Evolutionary conservation across 2,888 invertebrate genomes (phyloP).

Genomic region (Nycteola revayana): DNA sequence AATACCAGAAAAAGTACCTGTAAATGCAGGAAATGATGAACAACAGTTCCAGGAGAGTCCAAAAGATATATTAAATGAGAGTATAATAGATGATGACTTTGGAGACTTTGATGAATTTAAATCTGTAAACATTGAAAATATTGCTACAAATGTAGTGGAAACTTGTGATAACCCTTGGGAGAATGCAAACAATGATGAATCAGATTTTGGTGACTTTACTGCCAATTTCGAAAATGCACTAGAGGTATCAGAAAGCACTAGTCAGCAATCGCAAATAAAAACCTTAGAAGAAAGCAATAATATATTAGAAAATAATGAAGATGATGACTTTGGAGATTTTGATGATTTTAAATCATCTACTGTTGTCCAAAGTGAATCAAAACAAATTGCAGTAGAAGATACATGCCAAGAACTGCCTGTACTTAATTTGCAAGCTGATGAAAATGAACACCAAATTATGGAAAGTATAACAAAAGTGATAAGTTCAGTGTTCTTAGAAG

Average conservation of each 20-base stretch:
- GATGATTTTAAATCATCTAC: conserved; percentile 72
- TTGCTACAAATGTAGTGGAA: conserved; percentile 36
- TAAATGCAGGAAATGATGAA: conserved; percentile 2
- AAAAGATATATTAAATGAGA: conserved; percentile 14
- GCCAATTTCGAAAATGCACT: conserved; percentile 58
- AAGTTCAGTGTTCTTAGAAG: conserved; percentile 58
- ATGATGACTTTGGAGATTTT: conserved; percentile 83
- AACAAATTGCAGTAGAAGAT: conserved; percentile 20
- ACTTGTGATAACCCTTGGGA: conserved; percentile 65
- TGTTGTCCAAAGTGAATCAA: conserved; percentile 21
- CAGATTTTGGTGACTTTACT: conserved; percentile 60
- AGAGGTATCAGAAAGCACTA: conserved; percentile 6
- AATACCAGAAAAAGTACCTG: conserved; percentile 1
- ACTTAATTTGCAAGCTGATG: conserved; percentile 53
- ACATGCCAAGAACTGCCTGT: conserved; percentile 43
- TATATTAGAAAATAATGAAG: conserved; percentile 40
- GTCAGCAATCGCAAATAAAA: conserved; percentile 20
- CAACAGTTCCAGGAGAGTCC: conserved; percentile 4
- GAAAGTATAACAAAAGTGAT: conserved; percentile 64
- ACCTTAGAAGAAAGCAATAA: conserved; percentile 20
- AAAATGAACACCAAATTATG: conserved; percentile 59
- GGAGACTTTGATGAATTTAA: conserved; percentile 80
- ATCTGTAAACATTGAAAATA: conserved; percentile 45
- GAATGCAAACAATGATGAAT: conserved; percentile 37
- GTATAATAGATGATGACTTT: conserved; percentile 62